phyloP scores from a whole-genome alignment of 1,140 invertebrate species.

The Acyrthosiphon pisum region DNA sequence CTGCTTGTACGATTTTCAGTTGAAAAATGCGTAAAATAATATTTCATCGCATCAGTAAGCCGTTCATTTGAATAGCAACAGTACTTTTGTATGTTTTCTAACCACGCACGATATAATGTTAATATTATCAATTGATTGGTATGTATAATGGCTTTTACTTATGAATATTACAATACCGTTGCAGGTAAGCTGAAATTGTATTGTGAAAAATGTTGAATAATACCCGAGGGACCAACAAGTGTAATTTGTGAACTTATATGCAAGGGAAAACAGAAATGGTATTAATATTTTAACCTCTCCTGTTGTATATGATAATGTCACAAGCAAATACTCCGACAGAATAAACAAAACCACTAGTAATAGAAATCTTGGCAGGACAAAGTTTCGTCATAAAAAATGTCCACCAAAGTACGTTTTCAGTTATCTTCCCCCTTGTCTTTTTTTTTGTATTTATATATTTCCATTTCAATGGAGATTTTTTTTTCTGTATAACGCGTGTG shows the following conservation, averaged over 20 bases:
- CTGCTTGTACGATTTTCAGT: not conserved
- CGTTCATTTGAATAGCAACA: not conserved
- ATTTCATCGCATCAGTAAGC: not conserved
- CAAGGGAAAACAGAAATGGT: constrained; percentile 21
- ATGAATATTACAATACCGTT: not conserved
- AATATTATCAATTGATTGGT: constrained; percentile 17
- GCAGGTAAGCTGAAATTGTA: constrained; percentile 1
- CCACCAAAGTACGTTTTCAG: constrained; percentile 4
- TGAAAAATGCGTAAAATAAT: not conserved
- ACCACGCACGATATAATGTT: not conserved
- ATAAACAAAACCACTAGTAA: constrained; percentile 42
- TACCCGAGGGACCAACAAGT: constrained; percentile 18
- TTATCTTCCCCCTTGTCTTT: not conserved
- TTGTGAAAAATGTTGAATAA: constrained; percentile 34
- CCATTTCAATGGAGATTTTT: constrained; percentile 39
- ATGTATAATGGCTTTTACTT: not conserved
- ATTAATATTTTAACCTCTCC: constrained; percentile 47
- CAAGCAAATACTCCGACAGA: not conserved
- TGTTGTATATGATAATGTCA: constrained; percentile 21
- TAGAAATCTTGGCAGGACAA: constrained; percentile 39
- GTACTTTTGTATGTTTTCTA: not conserved
- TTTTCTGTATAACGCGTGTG: not conserved
- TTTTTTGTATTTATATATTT: not conserved
- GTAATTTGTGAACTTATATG: constrained; percentile 22
- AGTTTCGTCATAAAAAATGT: constrained; percentile 36